A percentile compares a stretch with the other conserved stretches of the same genome.
These are phyloP conservation scores for Antigone vipio DNA, from an alignment of 2,113 vertebrate species.

Conservation along the genomic window DNA sequence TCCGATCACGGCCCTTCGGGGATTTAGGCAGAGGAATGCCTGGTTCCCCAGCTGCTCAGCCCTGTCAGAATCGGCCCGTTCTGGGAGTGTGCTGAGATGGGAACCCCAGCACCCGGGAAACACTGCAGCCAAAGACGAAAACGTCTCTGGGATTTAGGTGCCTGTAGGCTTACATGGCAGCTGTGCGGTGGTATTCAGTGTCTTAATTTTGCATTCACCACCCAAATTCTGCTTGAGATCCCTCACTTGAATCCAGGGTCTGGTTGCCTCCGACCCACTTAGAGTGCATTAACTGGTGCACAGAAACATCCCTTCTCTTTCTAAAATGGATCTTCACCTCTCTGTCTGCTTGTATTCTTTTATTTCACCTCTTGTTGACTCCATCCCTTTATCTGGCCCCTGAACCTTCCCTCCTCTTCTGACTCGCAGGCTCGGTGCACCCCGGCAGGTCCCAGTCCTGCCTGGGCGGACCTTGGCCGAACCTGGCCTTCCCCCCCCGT, in stretches of 20 bases:
- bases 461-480: rapidly evolving
- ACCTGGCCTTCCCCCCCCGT: not conserved
- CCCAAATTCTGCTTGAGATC: not conserved
- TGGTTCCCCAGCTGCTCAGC: not conserved
- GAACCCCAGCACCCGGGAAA: not conserved
- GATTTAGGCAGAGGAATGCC: not conserved
- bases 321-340: not conserved
- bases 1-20: rapidly evolving
- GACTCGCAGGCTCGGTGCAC: not conserved
- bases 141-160: not conserved
- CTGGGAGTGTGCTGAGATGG: not conserved
- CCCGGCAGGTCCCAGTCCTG: rapidly evolving
- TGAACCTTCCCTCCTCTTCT: not conserved
- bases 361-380: not conserved
- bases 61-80: not conserved
- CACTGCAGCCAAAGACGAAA: not conserved
- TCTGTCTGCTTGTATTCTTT: not conserved
- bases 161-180: not conserved
- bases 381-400: not conserved
- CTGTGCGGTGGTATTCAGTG: not conserved
- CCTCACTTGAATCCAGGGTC: not conserved
- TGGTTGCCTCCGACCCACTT: rapidly evolving
- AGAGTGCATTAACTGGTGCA: not conserved
- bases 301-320: not conserved
- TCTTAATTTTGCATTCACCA: not conserved